These are phyloP conservation scores for Ranitomeya variabilis DNA, from an alignment of 2,113 vertebrate genomes.

Conservation along the genomic window DNA sequence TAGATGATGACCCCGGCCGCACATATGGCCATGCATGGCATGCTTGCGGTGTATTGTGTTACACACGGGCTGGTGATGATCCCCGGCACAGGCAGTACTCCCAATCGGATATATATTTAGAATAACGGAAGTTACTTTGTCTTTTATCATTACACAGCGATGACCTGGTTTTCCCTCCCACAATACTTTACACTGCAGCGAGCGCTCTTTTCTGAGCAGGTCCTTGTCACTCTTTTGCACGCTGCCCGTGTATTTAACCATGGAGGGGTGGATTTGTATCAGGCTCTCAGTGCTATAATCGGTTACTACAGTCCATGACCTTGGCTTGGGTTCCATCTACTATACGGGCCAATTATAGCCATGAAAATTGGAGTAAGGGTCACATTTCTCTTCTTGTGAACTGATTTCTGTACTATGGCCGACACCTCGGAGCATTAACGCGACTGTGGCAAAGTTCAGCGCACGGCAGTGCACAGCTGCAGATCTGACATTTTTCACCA, in stretches of 20 bases:
- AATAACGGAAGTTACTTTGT: neutral
- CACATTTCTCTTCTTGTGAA: neutral
- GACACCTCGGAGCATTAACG: neutral
- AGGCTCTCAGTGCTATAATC: neutral
- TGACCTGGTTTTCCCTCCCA: neutral
- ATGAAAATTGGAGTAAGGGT: neutral
- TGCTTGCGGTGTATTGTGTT: constrained; percentile 18
- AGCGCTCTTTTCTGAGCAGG: neutral
- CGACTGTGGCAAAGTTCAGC: too few relatives aligned
- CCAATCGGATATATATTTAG: neutral
- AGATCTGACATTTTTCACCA: too few relatives aligned
- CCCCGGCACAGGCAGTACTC: neutral
- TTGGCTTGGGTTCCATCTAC: neutral
- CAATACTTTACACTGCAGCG: neutral
- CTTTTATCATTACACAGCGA: neutral
- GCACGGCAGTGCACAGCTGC: too few relatives aligned
- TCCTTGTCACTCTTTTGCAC: too few relatives aligned
- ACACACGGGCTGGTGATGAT: neutral
- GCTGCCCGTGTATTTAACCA: neutral
- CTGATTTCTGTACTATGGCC: neutral
- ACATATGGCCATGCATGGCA: neutral
- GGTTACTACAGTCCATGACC: neutral
- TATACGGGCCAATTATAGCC: neutral
- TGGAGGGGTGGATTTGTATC: neutral
- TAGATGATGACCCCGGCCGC: neutral